Conservation (phyloP, 2,113 vertebrate genomes). For the Rhinichthys klamathensis region DNA sequence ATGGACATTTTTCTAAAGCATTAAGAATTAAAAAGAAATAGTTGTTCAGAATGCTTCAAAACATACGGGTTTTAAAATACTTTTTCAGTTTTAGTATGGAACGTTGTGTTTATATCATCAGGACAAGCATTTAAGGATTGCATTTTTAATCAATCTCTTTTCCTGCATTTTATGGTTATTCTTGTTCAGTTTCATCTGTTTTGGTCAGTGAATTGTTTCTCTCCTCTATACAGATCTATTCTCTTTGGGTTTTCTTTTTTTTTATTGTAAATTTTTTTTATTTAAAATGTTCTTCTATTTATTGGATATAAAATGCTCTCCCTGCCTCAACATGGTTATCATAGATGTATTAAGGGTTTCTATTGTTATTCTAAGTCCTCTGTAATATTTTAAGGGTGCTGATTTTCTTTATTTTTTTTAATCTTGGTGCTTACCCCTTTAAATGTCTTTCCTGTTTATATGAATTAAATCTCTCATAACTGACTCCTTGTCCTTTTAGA, state of each 20-base stretch:
- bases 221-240: conserved; percentile 69
- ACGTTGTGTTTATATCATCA: conserved; percentile 68
- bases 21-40: conserved; percentile 78
- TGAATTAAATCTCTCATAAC: conserved; percentile 73
- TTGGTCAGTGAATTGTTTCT: conserved; percentile 65
- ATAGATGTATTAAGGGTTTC: conserved; percentile 57
- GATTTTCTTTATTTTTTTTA: conserved; percentile 50
- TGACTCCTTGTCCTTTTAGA: conserved; percentile 75
- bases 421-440: conserved; percentile 69
- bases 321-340: conserved; percentile 61
- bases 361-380: conserved; percentile 62
- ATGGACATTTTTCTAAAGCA: conserved; percentile 84
- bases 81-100: conserved; percentile 64
- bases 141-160: conserved; percentile 55
- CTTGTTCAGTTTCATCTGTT: conserved; percentile 47
- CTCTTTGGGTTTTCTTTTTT: conserved; percentile 43
- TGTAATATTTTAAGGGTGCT: conserved; percentile 63
- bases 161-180: conserved; percentile 56
- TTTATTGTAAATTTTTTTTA: conserved; percentile 77
- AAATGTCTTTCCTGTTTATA: conserved; percentile 65
- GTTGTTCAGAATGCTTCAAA: conserved; percentile 80
- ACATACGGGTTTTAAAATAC: conserved; percentile 81
- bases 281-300: conserved; percentile 73
- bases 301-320: conserved; percentile 34
- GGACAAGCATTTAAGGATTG: conserved; percentile 53